Base-by-base conservation (phyloP, 2,888 invertebrate species). In the Crossocerus cetratus region DNA sequence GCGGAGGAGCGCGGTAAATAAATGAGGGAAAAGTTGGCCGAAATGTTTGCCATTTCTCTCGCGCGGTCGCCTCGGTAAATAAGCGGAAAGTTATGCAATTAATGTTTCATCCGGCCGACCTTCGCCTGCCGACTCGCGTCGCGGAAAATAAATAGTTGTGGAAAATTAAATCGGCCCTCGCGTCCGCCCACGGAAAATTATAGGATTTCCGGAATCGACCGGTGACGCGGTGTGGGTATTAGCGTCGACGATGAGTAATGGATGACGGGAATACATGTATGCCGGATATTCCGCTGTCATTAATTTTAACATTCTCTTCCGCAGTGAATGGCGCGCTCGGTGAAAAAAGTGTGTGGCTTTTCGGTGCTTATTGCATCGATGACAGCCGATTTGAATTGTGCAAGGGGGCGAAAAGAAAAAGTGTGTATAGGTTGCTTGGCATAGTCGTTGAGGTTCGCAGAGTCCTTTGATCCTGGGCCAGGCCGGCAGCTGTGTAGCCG, bases 261-360 rank as follows among this genome's bases (percentile, higher is more conserved):
- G 68, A 73, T n/a, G 55, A 23, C 20, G 16, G 65, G 16, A 21
- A 55, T 54, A 70, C 63, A 67, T 60, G 58, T 67, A n/a, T n/a
- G n/a, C n/a, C n/a, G 54, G 54, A 62, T 32, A 56, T 71, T 63
- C 13, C 65, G 20, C 54, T 56, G 64, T 58, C 65, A 57, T 53
- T 53, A 3, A 32, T 32, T 32, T 32, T 32, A 11, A 32, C 8
- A 32, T 32, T 32, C 32, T 32, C 11, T 32, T 1, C 21, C 14
- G 14, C 32, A 53, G 59, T 74, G 71, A 78, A 76, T n/a, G n/a
- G n/a, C n/a, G 62, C 59, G 72, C 71, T 72, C 59, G 56, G 22
- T 13, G 64, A 57, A 42, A 65, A 59, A 70, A 64, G 45, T 13
- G 53, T n/a, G 44, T 49, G 21, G 4, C 8, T 5, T 32, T 32